These are phyloP conservation scores for Notodonta dromedarius DNA, from an alignment of 2,888 invertebrate genomes.

Conservation along the genomic window DNA sequence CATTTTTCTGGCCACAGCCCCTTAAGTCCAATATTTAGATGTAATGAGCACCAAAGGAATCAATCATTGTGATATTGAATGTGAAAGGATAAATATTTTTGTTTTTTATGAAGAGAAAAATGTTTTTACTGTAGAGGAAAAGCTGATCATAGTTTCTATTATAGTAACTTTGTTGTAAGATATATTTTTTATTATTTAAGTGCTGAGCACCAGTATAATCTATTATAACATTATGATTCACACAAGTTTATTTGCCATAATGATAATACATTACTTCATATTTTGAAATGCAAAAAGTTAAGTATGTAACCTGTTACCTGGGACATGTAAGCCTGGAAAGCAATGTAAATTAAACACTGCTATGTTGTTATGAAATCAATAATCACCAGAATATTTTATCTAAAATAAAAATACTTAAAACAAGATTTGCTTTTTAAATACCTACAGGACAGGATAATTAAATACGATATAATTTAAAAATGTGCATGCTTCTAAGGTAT, in stretches of 20 bases:
- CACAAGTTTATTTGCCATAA: too few species aligned
- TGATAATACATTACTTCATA: too few species aligned
- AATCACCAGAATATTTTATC: constrained; percentile 26
- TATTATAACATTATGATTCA: too few species aligned
- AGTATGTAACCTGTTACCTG: too few species aligned
- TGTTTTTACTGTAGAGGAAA: constrained; percentile 4
- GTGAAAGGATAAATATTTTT: constrained; percentile 48
- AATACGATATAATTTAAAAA: too few species aligned
- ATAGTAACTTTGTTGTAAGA: constrained; percentile 17
- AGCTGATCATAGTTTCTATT: constrained; percentile 27
- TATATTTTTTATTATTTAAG: not conserved
- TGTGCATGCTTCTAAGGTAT: too few species aligned
- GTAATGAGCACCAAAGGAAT: constrained; percentile 64
- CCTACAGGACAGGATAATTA: too few species aligned
- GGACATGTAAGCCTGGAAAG: constrained; percentile 22
- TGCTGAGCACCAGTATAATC: too few species aligned
- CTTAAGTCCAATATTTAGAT: constrained; percentile 55
- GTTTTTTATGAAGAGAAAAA: constrained; percentile 7
- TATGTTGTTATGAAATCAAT: constrained; percentile 24
- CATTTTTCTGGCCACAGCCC: too few species aligned
- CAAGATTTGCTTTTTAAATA: too few species aligned
- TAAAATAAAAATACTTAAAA: constrained; percentile 31
- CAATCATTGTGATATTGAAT: constrained; percentile 68
- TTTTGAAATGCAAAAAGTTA: not conserved
- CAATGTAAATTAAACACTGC: constrained; percentile 20